Evolutionary conservation across 2,888 invertebrate species (phyloP).

Genomic region (Drosophila histrio): DNA sequence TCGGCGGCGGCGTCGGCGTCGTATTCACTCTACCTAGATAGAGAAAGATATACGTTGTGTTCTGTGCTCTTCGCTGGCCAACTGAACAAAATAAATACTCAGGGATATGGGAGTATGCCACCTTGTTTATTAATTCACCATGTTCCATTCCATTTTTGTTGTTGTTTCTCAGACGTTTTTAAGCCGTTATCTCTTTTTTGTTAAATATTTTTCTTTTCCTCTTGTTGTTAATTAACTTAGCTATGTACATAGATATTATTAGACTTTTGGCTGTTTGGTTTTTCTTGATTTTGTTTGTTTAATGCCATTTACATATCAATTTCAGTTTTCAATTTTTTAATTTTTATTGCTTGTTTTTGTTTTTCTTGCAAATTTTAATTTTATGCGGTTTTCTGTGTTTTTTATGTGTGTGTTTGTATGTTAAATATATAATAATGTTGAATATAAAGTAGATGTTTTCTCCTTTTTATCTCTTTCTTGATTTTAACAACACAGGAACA

Average conservation of each 20-base stretch:
- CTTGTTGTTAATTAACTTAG: constrained; percentile 9
- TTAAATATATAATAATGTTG: constrained; percentile 21
- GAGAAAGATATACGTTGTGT: too few species aligned
- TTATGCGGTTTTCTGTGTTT: not conserved
- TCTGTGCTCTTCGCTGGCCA: too few species aligned
- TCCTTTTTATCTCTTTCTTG: constrained; percentile 25
- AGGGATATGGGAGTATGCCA: too few species aligned
- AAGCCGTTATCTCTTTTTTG: not conserved
- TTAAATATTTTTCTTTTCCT: not conserved
- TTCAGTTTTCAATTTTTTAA: constrained; percentile 4
- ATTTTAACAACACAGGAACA: constrained; percentile 77
- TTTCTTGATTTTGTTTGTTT: constrained; percentile 5
- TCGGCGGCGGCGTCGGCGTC: too few species aligned
- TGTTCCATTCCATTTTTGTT: constrained; percentile 5
- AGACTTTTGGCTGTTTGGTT: constrained; percentile 16
- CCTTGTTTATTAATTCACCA: too few species aligned
- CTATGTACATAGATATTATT: constrained; percentile 4
- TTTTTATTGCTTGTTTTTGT: constrained; percentile 41
- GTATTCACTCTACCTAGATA: too few species aligned
- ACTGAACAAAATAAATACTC: too few species aligned
- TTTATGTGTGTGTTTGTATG: constrained; percentile 7
- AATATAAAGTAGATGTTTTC: constrained; percentile 40
- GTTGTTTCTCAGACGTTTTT: not conserved
- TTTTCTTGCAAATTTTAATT: not conserved
- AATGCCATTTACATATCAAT: constrained; percentile 15